A percentile compares a stretch with the other conserved stretches of the same genome.
phyloP scores from a whole-genome alignment of 2,797 vertebrate species.

The Mus spretus region DNA sequence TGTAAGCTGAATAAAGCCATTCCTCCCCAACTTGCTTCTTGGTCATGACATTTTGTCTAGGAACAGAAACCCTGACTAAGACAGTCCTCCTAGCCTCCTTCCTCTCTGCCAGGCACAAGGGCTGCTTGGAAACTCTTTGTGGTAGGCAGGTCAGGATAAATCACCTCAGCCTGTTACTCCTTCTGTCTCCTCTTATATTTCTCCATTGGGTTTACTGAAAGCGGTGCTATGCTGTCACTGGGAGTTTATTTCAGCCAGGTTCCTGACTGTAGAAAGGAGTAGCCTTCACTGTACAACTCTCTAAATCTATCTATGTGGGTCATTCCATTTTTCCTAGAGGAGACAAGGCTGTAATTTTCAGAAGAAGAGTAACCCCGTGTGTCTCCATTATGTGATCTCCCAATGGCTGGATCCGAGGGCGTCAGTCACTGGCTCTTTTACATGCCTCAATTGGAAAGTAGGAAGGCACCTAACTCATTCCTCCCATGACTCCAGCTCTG shows the following conservation, averaged over 20 bases:
- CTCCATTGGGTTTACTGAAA: not conserved
- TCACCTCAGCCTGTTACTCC: not conserved
- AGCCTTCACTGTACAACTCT: not conserved
- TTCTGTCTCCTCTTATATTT: not conserved
- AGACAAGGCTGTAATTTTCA: not conserved
- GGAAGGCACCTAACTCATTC: not conserved
- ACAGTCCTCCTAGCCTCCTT: no score
- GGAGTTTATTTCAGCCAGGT: not conserved
- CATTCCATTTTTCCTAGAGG: not conserved
- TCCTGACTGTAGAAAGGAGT: not conserved
- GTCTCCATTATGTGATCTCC: not conserved
- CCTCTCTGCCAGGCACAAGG: not conserved
- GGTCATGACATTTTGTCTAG: no score
- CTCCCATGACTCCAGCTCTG: constrained; percentile 11
- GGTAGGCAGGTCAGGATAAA: not conserved
- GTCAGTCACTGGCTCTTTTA: constrained; percentile 1
- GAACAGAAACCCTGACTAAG: no score
- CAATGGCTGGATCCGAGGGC: not conserved
- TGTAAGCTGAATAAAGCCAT: no score
- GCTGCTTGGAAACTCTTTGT: not conserved
- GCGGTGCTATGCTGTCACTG: not conserved
- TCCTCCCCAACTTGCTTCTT: no score
- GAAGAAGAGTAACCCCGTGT: not conserved
- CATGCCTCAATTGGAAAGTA: constrained; percentile 26
- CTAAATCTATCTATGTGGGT: not conserved